Evolutionary conservation across 2,113 vertebrate species (phyloP), one percentile per base, ranked within the genome.

Genomic region (Mus pahari): DNA sequence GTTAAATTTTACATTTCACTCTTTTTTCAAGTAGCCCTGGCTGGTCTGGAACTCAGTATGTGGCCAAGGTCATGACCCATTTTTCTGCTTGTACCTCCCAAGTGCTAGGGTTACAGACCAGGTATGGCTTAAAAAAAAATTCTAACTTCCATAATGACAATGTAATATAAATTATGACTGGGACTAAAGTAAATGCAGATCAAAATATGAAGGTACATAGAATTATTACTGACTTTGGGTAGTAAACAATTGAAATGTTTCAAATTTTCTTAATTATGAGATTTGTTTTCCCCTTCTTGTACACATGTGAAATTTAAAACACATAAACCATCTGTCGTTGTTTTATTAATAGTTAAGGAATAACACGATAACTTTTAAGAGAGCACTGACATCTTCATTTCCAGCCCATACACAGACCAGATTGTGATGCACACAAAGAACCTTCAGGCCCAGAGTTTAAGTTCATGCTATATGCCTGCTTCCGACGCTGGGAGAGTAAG

Each of bases 141-240:
- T 88, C 90, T 94, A 77, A 36, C 89, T 39, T 90, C n/a, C 92
- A 33, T 94, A 53, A 22, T 81, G 36, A 66, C 89, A 94, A 95
- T n/a, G 14, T 7, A 95, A 42, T 53, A 75, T 60, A 91, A 96
- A 91, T 45, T 73, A 81, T 77, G 17, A 87, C 3, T 74, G 26
- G 6, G 81, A 87, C 26, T n/a, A 66, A 91, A 92, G 45, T 91
- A 91, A 93, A 79, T 58, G 24, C 53, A 83, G 19, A 82, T 36
- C 45, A 82, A 93, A 89, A 73, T 89, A 93, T 48, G 26, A 91
- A 93, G 60, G 12, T 82, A 68, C 75, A 17, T 45, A 19, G 24
- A 89, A 7, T 77, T 53, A 75, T 48, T 26, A 62, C 28, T 90
- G 28, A 62, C 26, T n/a, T 71, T 12, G 90, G 24, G 22, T 12